Percentiles rank a stretch among this genome's conserved stretches.
Evolutionary conservation across 2,797 vertebrate genomes (phyloP).

Genomic region (Buceros bicornis): DNA sequence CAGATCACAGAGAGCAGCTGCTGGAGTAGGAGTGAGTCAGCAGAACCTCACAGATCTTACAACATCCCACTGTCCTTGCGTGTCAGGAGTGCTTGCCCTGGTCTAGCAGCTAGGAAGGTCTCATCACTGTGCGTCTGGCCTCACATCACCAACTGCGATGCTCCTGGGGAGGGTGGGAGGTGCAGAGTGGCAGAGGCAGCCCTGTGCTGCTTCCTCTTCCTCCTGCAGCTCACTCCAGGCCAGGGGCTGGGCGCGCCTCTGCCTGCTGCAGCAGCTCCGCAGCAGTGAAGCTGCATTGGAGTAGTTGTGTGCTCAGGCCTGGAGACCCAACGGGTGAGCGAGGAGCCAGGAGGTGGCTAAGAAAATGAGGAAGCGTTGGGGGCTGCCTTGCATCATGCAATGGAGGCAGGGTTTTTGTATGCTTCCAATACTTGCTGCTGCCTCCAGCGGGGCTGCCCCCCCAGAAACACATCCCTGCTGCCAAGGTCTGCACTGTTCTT

Average conservation of each 20-base stretch:
- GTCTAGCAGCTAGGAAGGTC: background rate
- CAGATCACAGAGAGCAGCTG: background rate
- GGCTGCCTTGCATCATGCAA: background rate
- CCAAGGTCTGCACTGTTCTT: background rate
- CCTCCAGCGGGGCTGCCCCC: background rate
- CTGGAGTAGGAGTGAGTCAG: background rate
- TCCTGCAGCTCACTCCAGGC: background rate
- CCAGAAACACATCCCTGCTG: background rate
- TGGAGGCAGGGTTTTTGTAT: background rate
- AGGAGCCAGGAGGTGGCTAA: background rate
- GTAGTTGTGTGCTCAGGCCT: background rate
- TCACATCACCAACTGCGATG: background rate
- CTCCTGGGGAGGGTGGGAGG: background rate
- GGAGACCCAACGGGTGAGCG: background rate
- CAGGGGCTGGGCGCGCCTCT: background rate
- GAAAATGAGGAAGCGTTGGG: background rate
- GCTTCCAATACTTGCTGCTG: background rate
- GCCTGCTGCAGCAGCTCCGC: background rate
- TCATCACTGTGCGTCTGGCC: background rate
- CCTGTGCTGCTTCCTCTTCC: background rate
- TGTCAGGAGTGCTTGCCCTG: background rate
- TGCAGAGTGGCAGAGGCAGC: background rate
- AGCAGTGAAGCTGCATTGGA: fast-evolving
- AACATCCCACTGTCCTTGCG: background rate
- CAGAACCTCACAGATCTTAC: background rate